Conservation (phyloP, 2,113 vertebrate genomes). For the Cyphomyrus plagiostoma region DNA sequence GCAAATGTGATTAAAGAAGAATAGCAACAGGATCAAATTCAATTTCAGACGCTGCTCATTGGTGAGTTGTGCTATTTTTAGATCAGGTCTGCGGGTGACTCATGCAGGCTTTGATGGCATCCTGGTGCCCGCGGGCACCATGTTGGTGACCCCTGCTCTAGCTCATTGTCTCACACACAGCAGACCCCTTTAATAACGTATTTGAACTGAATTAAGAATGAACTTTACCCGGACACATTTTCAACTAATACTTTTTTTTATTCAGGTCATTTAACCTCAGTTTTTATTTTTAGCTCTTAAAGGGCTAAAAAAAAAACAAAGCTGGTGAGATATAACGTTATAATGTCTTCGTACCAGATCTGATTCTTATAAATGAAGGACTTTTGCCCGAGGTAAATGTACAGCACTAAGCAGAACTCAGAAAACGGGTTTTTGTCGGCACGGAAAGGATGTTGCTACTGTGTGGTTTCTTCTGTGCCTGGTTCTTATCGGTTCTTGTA, state of each 20-base stretch:
- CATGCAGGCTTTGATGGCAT: too few species aligned
- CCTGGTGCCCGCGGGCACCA: too few species aligned
- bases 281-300: neutral
- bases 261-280: neutral
- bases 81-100: too few species aligned
- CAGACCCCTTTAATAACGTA: neutral
- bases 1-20: too few species aligned
- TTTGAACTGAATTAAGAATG: neutral
- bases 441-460: neutral
- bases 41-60: too few species aligned
- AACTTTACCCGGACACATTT: neutral
- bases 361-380: neutral
- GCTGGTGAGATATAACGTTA: neutral
- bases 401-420: neutral
- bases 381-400: neutral
- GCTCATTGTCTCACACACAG: neutral
- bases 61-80: too few species aligned
- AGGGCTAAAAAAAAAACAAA: neutral
- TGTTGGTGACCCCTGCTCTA: neutral
- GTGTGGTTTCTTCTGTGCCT: neutral
- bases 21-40: too few species aligned
- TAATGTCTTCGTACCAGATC: neutral
- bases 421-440: neutral
- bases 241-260: neutral
- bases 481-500: neutral